These are phyloP conservation scores for Campylomormyrus numenius DNA, from an alignment of 2,113 vertebrate genomes.

Conservation along the genomic window DNA sequence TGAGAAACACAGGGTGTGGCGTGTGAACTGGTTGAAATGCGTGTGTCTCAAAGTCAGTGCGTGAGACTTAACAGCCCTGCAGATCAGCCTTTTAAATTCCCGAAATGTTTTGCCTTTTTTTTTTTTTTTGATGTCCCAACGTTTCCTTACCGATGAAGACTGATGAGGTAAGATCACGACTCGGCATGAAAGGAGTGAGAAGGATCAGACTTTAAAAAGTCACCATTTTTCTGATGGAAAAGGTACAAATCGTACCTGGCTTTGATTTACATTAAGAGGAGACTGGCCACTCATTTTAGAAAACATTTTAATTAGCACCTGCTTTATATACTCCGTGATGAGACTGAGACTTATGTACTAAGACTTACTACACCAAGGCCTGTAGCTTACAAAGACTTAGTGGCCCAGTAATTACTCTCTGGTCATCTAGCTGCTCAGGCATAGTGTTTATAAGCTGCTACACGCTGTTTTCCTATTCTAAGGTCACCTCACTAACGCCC, in stretches of 20 bases:
- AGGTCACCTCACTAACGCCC: background rate
- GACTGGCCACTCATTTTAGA: background rate
- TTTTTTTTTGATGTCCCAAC: too few relatives aligned
- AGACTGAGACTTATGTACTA: background rate
- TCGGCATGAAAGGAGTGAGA: background rate
- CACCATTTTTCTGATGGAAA: background rate
- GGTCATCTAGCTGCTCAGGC: background rate
- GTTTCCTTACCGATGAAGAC: background rate
- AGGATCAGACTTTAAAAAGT: background rate
- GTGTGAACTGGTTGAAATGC: too few relatives aligned
- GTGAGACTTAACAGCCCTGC: too few relatives aligned
- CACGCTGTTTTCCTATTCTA: background rate
- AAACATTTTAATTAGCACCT: background rate
- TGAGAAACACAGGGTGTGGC: too few relatives aligned
- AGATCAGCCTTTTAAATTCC: background rate
- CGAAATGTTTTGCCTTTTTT: background rate
- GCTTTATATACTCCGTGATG: background rate
- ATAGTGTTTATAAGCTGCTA: background rate
- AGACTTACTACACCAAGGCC: background rate
- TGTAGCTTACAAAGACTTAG: background rate
- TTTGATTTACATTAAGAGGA: background rate
- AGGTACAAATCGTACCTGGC: background rate
- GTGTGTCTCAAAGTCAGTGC: too few relatives aligned
- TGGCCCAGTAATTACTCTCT: background rate
- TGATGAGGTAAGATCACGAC: background rate